Evolutionary conservation across 2,888 invertebrate genomes (phyloP), one percentile per base, ranked within the genome.

Genomic region (Ptychoptera albimana): DNA sequence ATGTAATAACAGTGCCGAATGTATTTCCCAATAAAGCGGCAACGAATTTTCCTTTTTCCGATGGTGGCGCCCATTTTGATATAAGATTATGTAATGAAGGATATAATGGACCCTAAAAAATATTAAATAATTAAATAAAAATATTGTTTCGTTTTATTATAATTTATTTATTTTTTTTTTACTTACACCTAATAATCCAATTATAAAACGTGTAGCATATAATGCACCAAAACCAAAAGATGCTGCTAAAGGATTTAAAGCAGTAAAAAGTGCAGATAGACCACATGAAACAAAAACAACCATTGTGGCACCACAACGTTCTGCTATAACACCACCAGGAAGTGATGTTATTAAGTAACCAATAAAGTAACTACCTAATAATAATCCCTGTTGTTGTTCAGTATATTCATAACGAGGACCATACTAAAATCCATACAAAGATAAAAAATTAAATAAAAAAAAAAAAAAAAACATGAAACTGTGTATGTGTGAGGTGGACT

Each of bases 21-120:
- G 80, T 79, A 6, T 82, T 82, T 10, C 82, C 82, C 71, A 81
- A 75, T 53, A 82, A 66, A 1, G 80, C 74, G 52, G 78, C 76
- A 1, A 82, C 68, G 55, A 82, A 82, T 55, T 80, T 77, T 8
- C 80, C 76, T 57, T 77, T 80, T 57, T 82, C 82, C n/a, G 73
- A 69, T 2, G 82, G 80, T 1, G 82, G 82, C 0, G 79, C 71
- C 82, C 82, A 82, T 53, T 74, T 70, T 0, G 82, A 79, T 5
- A 82, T 74, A 46, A 82, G 56, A 4, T 70, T 72, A 50, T 79
- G 79, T 9, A 75, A 65, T 5, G 76, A 68, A 2, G 79, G 79
- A 58, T 78, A 79, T 16, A 72, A 60, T 15, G 75, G 67, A 9
- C 79, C 79, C 68, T 75, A 55, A 23, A 35, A 35, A 12, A 14